Evolutionary conservation across 2,113 vertebrate species (phyloP).

Genomic region (Manacus vitellinus): DNA sequence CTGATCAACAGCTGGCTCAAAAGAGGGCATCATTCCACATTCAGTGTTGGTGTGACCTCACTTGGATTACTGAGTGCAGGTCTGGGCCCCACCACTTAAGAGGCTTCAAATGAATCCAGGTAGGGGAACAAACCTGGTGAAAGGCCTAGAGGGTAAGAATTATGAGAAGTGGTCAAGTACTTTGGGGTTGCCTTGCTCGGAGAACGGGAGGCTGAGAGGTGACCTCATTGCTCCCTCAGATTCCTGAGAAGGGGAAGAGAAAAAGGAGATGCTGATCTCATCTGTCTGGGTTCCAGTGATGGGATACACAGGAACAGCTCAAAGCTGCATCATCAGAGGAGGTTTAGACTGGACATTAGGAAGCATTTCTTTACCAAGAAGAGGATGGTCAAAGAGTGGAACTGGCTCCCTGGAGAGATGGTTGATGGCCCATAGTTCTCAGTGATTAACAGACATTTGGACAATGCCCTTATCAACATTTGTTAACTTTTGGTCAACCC

Average conservation of each 20-base stretch:
- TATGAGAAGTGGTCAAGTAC: neutral
- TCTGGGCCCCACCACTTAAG: neutral
- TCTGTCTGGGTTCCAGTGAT: neutral
- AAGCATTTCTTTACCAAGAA: neutral
- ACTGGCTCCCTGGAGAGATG: neutral
- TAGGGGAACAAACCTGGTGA: neutral
- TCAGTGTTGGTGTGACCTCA: neutral
- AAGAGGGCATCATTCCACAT: neutral
- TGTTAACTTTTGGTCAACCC: neutral
- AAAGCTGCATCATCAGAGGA: neutral
- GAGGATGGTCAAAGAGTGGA: neutral
- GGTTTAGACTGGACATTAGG: neutral
- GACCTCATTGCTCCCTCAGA: neutral
- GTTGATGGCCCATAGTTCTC: accelerated
- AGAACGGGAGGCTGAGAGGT: neutral
- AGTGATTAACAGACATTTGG: neutral
- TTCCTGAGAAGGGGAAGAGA: neutral
- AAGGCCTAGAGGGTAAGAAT: neutral
- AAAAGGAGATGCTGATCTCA: neutral
- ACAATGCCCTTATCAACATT: neutral
- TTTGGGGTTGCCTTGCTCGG: neutral
- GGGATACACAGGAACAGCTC: neutral
- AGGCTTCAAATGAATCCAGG: neutral
- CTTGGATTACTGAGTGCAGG: neutral
- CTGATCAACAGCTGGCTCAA: accelerated